Evolutionary conservation across 2,888 invertebrate species (phyloP).

Genomic region (Cyrtodaria siliqua): DNA sequence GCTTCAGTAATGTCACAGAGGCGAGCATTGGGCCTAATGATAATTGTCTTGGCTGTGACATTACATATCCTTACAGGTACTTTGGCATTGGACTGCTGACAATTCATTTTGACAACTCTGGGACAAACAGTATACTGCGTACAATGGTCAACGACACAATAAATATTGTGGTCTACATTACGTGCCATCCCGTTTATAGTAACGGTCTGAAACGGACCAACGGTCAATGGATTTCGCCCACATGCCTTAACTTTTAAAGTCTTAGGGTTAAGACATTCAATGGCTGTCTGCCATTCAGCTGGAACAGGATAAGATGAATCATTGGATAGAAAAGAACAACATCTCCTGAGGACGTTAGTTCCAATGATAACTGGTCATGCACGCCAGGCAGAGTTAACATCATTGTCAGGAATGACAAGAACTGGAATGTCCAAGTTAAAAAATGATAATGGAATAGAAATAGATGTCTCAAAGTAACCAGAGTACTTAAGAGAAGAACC

Average conservation of each 20-base stretch:
- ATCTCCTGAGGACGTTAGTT: neutral
- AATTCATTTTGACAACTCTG: neutral
- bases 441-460: neutral
- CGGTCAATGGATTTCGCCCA: neutral
- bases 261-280: neutral
- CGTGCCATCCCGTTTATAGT: neutral
- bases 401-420: neutral
- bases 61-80: constrained; percentile 2
- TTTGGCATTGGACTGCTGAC: neutral
- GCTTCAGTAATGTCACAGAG: too few species aligned
- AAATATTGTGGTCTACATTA: constrained; percentile 1
- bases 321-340: neutral
- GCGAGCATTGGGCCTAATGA: too few species aligned
- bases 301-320: neutral
- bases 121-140: constrained; percentile 10
- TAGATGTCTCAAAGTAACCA: constrained; percentile 2
- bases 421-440: neutral
- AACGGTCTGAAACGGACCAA: neutral
- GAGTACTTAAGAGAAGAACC: neutral
- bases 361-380: neutral
- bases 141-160: constrained; percentile 4
- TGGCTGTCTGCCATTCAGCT: neutral
- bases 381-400: neutral
- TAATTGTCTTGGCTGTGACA: too few species aligned
- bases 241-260: neutral